Evolutionary conservation across 2,113 vertebrate genomes (phyloP), one percentile per base, ranked within the genome.

Genomic region (Sinocyclocheilus rhinocerous): DNA sequence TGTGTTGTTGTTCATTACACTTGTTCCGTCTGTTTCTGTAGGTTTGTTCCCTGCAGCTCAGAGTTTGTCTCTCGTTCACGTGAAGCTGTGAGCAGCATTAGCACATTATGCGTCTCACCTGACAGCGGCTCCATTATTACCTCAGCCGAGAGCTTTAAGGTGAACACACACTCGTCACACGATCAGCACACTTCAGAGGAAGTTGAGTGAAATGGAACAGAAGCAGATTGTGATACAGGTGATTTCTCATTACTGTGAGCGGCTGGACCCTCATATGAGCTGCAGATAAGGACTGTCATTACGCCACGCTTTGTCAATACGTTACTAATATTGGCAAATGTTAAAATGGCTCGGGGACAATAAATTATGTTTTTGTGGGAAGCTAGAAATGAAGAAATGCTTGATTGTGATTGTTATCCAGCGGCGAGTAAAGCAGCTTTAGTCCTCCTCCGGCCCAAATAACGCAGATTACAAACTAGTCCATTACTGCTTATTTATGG

Each of bases 361-460:
- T 65, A 81, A 81, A 67, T 48, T 15, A 67, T 45, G 78, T 63
- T 81, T 81, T 42, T 67, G 59, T 48, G 59, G 59, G 59, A 48
- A 81, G 15, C 39, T 18, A 76, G 73, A 48, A 67, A 29, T 67
- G 63, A 77, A 55, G 48, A 29, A 65, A 65, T 65, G 78, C 78
- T 80, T 80, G 78, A 80, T 80, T 80, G 79, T 81, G 77, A 80
- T 80, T 80, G 59, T 81, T 81, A 81, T 81, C 79, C 16, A 26
- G 59, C 3, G 59, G 39, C 16, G 16, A 48, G 79, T 81, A 81
- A 81, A 81, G 79, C 59, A 48, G 79, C 79, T 81, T 81, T 81
- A 67, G 79, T 65, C 59, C 59, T 65, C 39, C 39, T 48, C 39
- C n/a, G 24, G 79, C 59, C 79, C 79, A 48, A 81, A 81, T 76